These are phyloP conservation scores for Graptemys geographica DNA, from an alignment of 2,797 vertebrate species.

Conservation along the genomic window DNA sequence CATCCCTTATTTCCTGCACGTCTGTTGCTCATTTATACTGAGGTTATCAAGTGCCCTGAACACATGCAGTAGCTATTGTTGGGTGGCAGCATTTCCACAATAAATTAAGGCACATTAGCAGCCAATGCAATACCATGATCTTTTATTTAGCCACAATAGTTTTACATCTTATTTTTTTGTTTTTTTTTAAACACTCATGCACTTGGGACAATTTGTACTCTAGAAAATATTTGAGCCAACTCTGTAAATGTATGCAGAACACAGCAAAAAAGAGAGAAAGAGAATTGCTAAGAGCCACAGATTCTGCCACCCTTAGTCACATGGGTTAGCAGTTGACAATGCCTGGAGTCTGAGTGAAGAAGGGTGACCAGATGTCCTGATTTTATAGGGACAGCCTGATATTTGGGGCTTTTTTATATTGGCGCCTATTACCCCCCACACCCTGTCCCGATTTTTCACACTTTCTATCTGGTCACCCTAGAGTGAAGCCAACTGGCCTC, in stretches of 20 bases:
- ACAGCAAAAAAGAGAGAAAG: neutral
- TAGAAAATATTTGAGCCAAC: neutral
- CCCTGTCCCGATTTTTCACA: too few relatives aligned
- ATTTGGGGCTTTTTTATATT: too few relatives aligned
- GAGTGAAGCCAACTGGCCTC: neutral
- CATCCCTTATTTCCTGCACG: neutral
- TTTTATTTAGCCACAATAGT: neutral
- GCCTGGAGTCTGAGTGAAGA: neutral
- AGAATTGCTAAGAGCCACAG: neutral
- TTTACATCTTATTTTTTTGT: neutral
- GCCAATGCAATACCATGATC: neutral
- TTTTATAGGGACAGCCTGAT: too few relatives aligned
- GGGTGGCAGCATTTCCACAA: constrained; percentile 15
- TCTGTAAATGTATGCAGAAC: neutral
- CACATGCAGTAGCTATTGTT: constrained; percentile 1
- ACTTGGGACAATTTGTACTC: neutral
- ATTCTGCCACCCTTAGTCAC: neutral
- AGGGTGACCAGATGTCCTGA: too few relatives aligned
- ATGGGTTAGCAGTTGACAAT: neutral
- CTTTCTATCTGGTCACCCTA: too few relatives aligned
- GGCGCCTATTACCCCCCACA: too few relatives aligned
- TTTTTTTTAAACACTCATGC: neutral
- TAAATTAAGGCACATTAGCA: neutral
- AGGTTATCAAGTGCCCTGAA: constrained; percentile 45
- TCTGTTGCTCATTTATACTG: constrained; percentile 30